Conservation (phyloP, 2,113 vertebrate genomes). For the Dasyprocta punctata region DNA sequence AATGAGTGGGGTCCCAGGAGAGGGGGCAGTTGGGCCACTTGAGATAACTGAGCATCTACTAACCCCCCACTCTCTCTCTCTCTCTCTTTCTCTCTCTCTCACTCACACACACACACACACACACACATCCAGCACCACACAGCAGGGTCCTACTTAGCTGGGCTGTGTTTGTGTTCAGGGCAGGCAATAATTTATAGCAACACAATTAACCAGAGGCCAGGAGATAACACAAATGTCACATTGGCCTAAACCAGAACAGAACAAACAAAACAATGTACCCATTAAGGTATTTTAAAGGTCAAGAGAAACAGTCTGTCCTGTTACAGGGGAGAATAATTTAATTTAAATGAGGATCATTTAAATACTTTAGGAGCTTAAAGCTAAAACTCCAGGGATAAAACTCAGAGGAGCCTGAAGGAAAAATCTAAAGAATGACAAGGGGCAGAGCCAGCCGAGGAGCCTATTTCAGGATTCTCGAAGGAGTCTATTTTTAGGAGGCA, state of each 20-base stretch:
- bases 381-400: neutral
- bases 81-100: too few species aligned
- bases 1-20: neutral
- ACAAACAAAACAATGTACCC: neutral
- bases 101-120: neutral
- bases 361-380: slow-evolving; percentile 9
- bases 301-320: neutral
- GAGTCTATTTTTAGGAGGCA: slow-evolving; percentile 5
- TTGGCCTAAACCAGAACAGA: neutral
- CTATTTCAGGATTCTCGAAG: neutral
- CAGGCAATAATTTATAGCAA: slow-evolving; percentile 7
- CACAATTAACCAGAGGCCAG: neutral
- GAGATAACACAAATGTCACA: slow-evolving; percentile 54
- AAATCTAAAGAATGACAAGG: neutral
- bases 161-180: neutral
- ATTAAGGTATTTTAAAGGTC: slow-evolving; percentile 51
- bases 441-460: neutral
- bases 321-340: neutral
- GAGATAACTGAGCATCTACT: neutral
- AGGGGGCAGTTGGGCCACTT: neutral
- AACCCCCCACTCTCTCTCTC: neutral
- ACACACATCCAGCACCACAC: too few species aligned
- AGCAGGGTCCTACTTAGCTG: neutral
- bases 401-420: neutral
- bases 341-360: slow-evolving; percentile 6